These are phyloP conservation scores for Lucilia sericata DNA, from an alignment of 1,140 invertebrate genomes.

Conservation along the genomic window DNA sequence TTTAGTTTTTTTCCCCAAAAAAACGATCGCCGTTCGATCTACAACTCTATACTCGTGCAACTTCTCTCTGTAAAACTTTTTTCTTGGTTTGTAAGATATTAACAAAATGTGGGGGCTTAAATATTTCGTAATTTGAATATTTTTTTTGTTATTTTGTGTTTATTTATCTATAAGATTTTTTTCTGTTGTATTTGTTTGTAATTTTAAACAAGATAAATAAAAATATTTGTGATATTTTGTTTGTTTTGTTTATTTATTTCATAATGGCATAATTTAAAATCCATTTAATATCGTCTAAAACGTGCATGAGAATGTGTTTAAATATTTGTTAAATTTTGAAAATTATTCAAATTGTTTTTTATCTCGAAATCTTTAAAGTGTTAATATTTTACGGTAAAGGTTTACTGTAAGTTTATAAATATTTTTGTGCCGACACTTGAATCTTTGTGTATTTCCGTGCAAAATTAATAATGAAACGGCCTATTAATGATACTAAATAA, in stretches of 20 bases:
- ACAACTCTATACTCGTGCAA: too few species aligned
- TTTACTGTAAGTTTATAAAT: too few species aligned
- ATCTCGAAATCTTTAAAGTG: too few species aligned
- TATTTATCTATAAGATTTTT: neutral
- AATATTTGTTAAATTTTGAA: neutral
- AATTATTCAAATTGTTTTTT: neutral
- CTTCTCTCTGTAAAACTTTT: too few species aligned
- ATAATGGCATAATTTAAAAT: slow-evolving; percentile 2
- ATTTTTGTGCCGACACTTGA: neutral
- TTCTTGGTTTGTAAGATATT: neutral
- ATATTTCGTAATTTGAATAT: slow-evolving; percentile 3
- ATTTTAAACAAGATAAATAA: neutral
- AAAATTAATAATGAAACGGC: too few species aligned
- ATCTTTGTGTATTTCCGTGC: too few species aligned
- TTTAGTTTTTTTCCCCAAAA: neutral
- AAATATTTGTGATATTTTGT: neutral
- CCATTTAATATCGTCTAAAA: neutral
- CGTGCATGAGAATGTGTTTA: neutral
- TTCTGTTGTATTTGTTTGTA: neutral
- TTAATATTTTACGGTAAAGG: too few species aligned
- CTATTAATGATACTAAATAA: too few species aligned
- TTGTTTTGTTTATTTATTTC: neutral
- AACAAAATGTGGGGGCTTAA: neutral
- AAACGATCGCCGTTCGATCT: too few species aligned
- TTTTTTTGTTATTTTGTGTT: neutral